A percentile compares a stretch with the other conserved stretches of the same genome.
Evolutionary conservation across 2,888 invertebrate species (phyloP).

Genomic region (Endomychus coccineus): DNA sequence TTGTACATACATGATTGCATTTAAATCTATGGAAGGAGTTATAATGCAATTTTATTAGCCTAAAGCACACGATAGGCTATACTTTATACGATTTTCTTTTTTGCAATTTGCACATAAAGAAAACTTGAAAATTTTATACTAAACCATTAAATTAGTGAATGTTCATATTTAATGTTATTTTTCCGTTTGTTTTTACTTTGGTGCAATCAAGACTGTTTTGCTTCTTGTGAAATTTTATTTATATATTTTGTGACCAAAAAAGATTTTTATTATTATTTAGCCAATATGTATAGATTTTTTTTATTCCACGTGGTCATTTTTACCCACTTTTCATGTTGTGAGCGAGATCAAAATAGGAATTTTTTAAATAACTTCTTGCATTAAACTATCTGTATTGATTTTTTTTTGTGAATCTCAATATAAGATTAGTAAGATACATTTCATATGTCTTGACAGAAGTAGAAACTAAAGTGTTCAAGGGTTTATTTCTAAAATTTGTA

Average conservation of each 20-base stretch:
- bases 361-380: too few relatives aligned
- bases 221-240: constrained; percentile 19
- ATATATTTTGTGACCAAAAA: constrained; percentile 17
- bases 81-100: constrained; percentile 15
- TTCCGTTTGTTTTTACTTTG: constrained; percentile 26
- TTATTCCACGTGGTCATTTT: constrained; percentile 5
- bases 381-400: too few relatives aligned
- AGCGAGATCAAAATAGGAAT: too few relatives aligned
- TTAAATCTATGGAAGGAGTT: constrained; percentile 22
- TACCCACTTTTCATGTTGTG: too few relatives aligned
- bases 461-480: too few relatives aligned
- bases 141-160: constrained; percentile 20
- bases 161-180: constrained; percentile 19
- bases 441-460: too few relatives aligned
- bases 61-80: constrained; percentile 16
- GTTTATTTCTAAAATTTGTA: too few relatives aligned
- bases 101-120: constrained; percentile 26
- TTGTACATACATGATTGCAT: too few relatives aligned
- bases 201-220: constrained; percentile 45
- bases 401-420: too few relatives aligned
- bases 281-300: constrained; percentile 15
- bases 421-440: too few relatives aligned
- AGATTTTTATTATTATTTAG: constrained; percentile 15
- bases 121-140: constrained; percentile 31
- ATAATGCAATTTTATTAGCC: constrained; percentile 22